These are phyloP conservation scores for Actinemys pallida DNA, from an alignment of 2,113 vertebrate species.

Conservation along the genomic window DNA sequence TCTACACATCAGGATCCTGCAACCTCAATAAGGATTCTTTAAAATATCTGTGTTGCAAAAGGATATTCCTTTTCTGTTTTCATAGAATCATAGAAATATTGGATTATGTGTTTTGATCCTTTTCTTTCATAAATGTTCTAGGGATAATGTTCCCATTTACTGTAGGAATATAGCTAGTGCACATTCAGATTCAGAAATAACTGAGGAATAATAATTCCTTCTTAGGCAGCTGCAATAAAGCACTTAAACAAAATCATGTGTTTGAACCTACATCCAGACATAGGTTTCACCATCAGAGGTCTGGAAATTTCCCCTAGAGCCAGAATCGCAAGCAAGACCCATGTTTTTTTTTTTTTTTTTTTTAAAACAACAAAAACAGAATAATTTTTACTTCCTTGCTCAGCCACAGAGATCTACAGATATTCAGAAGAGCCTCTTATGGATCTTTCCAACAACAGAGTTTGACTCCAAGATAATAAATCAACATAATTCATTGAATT, in stretches of 20 bases:
- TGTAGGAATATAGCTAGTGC: slow-evolving; percentile 51
- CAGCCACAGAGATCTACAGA: no score
- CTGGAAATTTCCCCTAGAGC: slow-evolving; percentile 60
- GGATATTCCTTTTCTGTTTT: background rate
- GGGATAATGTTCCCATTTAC: slow-evolving; percentile 50
- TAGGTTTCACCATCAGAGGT: slow-evolving; percentile 52
- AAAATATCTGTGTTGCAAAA: background rate
- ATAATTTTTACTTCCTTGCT: no score
- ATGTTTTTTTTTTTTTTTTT: no score
- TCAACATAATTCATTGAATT: no score
- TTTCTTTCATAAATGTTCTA: slow-evolving; percentile 50
- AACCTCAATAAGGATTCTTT: no score
- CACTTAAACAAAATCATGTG: slow-evolving; percentile 70
- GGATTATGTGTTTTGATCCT: background rate
- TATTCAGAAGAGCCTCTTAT: no score
- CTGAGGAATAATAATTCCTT: slow-evolving; percentile 64
- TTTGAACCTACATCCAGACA: slow-evolving; percentile 64
- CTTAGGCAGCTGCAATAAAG: slow-evolving; percentile 69
- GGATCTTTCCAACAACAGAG: no score
- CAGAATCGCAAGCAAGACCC: background rate
- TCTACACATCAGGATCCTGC: no score
- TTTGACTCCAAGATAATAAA: no score
- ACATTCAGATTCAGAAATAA: slow-evolving; percentile 66
- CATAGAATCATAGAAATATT: background rate
- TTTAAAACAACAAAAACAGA: no score